Evolutionary conservation across 2,797 vertebrate species (phyloP).

Genomic region (Aeoliscus strigatus): DNA sequence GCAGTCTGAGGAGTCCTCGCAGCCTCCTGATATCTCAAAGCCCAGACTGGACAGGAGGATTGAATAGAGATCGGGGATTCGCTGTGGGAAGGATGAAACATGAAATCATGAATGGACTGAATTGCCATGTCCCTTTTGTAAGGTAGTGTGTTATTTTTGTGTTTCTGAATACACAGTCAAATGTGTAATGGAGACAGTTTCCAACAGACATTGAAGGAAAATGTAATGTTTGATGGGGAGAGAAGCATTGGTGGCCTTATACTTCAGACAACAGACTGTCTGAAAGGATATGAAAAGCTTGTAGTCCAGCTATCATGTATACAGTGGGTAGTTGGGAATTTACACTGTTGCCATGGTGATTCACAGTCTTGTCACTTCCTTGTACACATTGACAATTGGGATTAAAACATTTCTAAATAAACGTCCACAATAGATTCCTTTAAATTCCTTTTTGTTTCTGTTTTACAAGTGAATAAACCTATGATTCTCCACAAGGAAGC

Average conservation of each 20-base stretch:
- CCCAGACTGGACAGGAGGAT: constrained; percentile 29
- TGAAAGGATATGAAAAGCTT: constrained; percentile 47
- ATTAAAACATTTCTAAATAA: constrained; percentile 72
- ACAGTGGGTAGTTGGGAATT: constrained; percentile 49
- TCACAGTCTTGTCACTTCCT: constrained; percentile 62
- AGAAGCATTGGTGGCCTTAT: constrained; percentile 61
- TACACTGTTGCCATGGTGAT: constrained; percentile 64
- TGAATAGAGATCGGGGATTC: constrained; percentile 15
- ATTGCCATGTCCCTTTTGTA: constrained; percentile 52
- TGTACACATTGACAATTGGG: constrained; percentile 55
- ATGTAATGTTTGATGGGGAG: constrained; percentile 23
- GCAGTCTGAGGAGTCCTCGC: too few species aligned
- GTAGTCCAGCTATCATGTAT: constrained; percentile 29
- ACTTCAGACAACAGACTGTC: constrained; percentile 42
- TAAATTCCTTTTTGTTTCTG: constrained; percentile 16
- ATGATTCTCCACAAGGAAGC: too few species aligned
- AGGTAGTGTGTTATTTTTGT: constrained; percentile 53
- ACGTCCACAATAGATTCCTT: constrained; percentile 44
- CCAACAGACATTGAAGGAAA: constrained; percentile 39
- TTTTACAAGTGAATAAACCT: too few species aligned
- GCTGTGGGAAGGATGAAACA: constrained; percentile 30
- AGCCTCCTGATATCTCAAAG: constrained; percentile 12
- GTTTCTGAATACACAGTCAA: constrained; percentile 53
- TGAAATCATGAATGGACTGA: constrained; percentile 44
- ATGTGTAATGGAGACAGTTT: constrained; percentile 27